Evolutionary conservation across 2,888 invertebrate genomes (phyloP).

Genomic region (Amphimallon solstitiale): DNA sequence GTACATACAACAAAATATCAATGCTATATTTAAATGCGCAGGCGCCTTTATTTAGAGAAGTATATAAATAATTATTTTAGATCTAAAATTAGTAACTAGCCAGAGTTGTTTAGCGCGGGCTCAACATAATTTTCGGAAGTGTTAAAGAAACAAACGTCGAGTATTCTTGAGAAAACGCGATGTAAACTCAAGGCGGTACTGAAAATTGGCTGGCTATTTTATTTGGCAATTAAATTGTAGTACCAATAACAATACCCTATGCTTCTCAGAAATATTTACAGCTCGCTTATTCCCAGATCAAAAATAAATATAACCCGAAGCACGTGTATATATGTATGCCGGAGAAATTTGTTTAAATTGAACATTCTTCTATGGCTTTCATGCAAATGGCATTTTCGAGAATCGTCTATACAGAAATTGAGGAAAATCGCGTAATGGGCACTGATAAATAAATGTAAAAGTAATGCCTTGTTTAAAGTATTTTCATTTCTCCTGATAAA

Average conservation of each 20-base stretch:
- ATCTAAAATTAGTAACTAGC: not conserved
- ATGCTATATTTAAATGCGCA: not conserved
- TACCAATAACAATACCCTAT: conserved; percentile 3
- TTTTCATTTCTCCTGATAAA: too few species aligned
- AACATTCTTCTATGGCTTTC: conserved; percentile 2
- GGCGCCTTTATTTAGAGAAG: not conserved
- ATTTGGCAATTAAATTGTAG: not conserved
- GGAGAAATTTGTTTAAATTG: conserved; percentile 7
- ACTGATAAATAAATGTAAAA: not conserved
- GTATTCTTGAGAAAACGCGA: not conserved
- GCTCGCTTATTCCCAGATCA: conserved; percentile 1
- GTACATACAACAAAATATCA: too few species aligned
- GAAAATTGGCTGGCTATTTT: not conserved
- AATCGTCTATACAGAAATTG: not conserved
- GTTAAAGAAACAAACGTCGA: not conserved
- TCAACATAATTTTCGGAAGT: not conserved
- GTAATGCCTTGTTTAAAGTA: too few species aligned
- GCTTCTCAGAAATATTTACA: conserved; percentile 14
- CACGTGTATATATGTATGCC: not conserved
- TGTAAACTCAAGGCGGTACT: not conserved
- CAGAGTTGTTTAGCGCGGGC: not conserved
- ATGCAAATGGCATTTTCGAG: conserved; percentile 1
- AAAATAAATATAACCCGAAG: conserved; percentile 19
- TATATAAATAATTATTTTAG: not conserved
- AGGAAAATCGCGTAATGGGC: not conserved